Percentiles rank a stretch among this genome's conserved stretches.
Evolutionary conservation across 2,113 vertebrate species (phyloP).

Genomic region (Mustelus asterias): DNA sequence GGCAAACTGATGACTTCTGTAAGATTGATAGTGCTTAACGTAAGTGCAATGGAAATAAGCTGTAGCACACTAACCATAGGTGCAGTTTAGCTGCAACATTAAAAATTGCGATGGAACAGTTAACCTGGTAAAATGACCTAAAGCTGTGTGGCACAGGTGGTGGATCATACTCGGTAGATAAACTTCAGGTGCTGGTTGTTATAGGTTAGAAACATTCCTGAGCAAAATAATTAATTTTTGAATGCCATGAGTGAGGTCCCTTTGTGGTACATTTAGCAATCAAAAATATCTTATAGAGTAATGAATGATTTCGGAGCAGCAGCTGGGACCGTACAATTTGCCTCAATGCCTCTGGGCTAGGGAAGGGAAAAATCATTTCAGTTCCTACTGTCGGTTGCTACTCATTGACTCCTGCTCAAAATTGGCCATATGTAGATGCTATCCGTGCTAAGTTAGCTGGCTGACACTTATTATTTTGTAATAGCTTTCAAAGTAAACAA

Average conservation of each 20-base stretch:
- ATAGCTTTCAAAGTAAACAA: not conserved
- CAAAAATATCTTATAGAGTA: not conserved
- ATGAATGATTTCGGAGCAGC: not conserved
- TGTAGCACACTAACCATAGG: not conserved
- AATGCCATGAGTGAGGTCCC: not conserved
- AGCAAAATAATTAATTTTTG: not conserved
- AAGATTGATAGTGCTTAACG: not conserved
- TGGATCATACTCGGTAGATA: not conserved
- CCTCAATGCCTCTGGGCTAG: not conserved
- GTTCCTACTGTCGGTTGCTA: not conserved
- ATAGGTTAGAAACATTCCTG: not conserved
- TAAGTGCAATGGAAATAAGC: not conserved
- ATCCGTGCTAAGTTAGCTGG: not conserved
- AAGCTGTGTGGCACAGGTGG: not conserved
- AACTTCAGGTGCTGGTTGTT: not conserved
- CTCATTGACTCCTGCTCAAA: not conserved
- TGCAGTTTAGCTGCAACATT: not conserved
- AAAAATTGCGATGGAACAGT: not conserved
- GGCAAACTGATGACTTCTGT: not conserved
- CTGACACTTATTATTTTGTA: not conserved
- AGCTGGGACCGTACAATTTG: not conserved
- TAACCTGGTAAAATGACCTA: not conserved
- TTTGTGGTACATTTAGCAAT: not conserved
- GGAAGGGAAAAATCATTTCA: not conserved
- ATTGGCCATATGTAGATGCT: not conserved